phyloP scores from a whole-genome alignment of 2,888 invertebrate species.

The Chirona hameri region DNA sequence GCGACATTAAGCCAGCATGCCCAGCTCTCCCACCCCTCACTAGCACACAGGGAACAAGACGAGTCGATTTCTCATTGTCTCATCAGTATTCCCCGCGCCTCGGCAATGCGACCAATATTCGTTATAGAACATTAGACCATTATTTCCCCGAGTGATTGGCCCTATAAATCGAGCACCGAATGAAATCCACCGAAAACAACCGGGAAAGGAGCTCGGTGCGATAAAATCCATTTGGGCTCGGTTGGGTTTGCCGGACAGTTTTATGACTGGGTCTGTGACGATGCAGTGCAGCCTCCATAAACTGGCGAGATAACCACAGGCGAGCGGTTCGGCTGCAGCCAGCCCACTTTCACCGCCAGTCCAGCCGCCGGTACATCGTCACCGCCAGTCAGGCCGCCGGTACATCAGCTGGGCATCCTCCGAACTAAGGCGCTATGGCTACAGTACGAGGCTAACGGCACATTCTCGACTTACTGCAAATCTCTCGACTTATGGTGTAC shows the following conservation, averaged over 20 bases:
- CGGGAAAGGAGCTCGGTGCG: neutral
- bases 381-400: neutral
- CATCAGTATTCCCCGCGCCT: neutral
- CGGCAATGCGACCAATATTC: neutral
- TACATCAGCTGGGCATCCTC: too few species aligned
- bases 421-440: too few species aligned
- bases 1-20: neutral
- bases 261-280: neutral
- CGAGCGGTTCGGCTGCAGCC: neutral
- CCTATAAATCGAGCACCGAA: neutral
- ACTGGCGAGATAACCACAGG: neutral
- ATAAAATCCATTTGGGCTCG: neutral
- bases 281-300: neutral
- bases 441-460: too few species aligned
- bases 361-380: neutral
- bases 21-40: neutral
- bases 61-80: neutral
- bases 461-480: too few species aligned
- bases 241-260: neutral
- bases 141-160: slow-evolving; percentile 9
- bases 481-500: too few species aligned
- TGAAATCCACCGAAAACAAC: slow-evolving; percentile 6
- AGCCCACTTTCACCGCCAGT: neutral
- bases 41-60: too few species aligned
- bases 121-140: slow-evolving; percentile 9